Base-by-base conservation (phyloP, 2,888 invertebrate genomes). In the Lypha dubia region DNA sequence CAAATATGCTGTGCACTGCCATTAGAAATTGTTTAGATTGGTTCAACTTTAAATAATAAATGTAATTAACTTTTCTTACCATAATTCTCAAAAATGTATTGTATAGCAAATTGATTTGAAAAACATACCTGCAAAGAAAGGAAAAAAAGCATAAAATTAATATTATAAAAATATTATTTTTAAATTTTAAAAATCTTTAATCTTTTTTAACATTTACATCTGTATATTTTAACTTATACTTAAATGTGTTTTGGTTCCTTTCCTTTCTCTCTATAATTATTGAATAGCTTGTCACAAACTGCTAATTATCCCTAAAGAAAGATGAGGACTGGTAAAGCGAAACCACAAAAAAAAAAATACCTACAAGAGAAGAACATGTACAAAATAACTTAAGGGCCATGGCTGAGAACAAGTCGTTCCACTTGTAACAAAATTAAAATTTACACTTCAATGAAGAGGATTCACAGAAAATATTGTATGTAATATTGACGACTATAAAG, bases 51-150 rank as follows among this genome's bases (percentile, higher is more conserved):
- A n/a, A n/a, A n/a, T n/a, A n/a, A n/a, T n/a, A n/a, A n/a, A n/a
- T n/a, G n/a, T 28, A 28, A 28, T 5, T 4, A 28, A 28, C 8
- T 8, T 38, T 46, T 38, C 76, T 77, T 77, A 77, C 76, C 76
- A 46, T 5, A 17, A 22, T 46, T 49, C 22, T 38, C 5, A 41
- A 8, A 65, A 32, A 35, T n/a, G 9, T 58, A 58, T 15, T n/a
- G 9, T 58, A 58, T 15, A 56, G 35, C 13, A 49, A 24, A 32
- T 28, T 68, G 20, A 3, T 62, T 46, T 7, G n/a, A n/a, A 76
- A 44, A 73, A 84, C 84, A 70, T 84, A 84, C 84, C 80, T 84
- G 80, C 22, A 81, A 84, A 60, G 76, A 70, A 53, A 76, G 20
- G 20, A 53, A 56, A 56, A 63, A 20, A 24, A 44, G 60, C 46